Percentiles rank a stretch among this genome's conserved stretches.
phyloP scores from a whole-genome alignment of 1,140 invertebrate species.

The Platyscapa corneri region DNA sequence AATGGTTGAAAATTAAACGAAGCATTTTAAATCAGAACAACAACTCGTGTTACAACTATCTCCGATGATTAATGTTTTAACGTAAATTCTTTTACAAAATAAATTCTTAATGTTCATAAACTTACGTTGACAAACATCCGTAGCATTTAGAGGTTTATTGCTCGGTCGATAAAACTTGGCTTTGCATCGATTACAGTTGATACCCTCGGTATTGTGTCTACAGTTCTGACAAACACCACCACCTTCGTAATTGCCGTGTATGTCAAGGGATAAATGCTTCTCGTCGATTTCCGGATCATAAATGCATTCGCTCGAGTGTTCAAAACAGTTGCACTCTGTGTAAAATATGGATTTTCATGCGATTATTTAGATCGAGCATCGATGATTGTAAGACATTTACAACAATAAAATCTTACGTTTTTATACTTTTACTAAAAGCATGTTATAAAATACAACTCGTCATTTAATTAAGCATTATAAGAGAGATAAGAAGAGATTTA shows the following conservation, averaged over 20 bases:
- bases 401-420: too few species aligned
- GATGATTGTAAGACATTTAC: too few species aligned
- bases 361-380: neutral
- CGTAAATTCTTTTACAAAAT: neutral
- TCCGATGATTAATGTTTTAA: too few species aligned
- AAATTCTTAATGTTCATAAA: constrained; percentile 45
- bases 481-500: too few species aligned
- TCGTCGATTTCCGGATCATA: constrained; percentile 91
- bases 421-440: too few species aligned
- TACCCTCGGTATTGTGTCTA: constrained; percentile 94
- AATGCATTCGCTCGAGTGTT: constrained; percentile 91
- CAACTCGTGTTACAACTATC: too few species aligned
- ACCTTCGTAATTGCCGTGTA: constrained; percentile 92
- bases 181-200: constrained; percentile 97
- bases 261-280: constrained; percentile 89
- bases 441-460: too few species aligned
- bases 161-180: constrained; percentile 89
- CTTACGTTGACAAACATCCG: constrained; percentile 93
- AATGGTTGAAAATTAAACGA: too few species aligned
- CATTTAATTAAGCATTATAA: too few species aligned
- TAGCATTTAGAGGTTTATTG: constrained; percentile 87
- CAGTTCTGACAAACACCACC: constrained; percentile 95
- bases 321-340: constrained; percentile 97
- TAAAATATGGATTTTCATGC: constrained; percentile 43
- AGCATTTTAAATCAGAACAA: too few species aligned